Evolutionary conservation across 2,113 vertebrate genomes (phyloP).

Genomic region (Callithrix jacchus): DNA sequence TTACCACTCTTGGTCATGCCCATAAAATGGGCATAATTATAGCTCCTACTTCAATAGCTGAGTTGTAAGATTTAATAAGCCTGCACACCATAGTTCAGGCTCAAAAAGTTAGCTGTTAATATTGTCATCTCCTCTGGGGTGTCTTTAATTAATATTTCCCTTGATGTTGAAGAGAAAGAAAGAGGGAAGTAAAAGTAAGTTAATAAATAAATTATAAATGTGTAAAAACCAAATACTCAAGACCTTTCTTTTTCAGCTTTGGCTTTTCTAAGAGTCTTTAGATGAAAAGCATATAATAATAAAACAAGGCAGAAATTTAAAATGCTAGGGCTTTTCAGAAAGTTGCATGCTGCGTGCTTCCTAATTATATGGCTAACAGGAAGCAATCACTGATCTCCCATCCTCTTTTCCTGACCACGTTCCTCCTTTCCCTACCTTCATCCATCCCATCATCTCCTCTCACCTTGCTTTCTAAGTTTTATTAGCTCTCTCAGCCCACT

Average conservation of each 20-base stretch:
- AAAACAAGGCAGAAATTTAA: neutral
- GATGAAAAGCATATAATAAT: neutral
- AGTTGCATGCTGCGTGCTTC: fast-evolving
- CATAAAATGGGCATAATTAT: neutral
- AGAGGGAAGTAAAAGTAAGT: neutral
- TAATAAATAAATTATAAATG: neutral
- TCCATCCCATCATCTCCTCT: neutral
- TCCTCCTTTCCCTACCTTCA: neutral
- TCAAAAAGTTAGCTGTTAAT: neutral
- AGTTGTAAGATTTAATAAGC: neutral
- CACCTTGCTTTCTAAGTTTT: neutral
- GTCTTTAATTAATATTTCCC: neutral
- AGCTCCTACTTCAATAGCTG: neutral
- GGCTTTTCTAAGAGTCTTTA: neutral
- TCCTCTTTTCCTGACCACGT: neutral
- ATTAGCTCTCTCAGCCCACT: neutral
- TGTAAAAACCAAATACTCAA: neutral
- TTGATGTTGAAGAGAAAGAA: neutral
- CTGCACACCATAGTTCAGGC: neutral
- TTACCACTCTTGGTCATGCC: neutral
- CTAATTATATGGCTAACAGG: neutral
- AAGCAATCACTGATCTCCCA: neutral
- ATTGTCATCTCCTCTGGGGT: neutral
- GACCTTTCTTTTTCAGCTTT: neutral
- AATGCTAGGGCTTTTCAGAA: neutral